Conservation (phyloP, 1,140 invertebrate genomes). For the Proctacanthus coquilletti region DNA sequence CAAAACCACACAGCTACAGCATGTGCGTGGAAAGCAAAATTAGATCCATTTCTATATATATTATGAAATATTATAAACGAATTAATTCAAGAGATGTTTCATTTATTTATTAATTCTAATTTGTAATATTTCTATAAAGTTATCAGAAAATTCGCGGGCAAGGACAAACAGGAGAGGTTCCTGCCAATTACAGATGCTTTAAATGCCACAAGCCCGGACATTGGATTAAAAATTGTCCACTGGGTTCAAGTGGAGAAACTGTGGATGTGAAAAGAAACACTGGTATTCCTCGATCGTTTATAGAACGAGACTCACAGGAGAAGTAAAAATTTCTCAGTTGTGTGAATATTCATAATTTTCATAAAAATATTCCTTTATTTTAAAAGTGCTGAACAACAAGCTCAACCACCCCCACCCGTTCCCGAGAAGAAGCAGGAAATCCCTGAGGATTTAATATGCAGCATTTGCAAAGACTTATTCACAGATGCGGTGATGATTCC, state of each 20-base stretch:
- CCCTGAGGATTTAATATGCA: slow-evolving; percentile 81
- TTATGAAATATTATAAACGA: no score
- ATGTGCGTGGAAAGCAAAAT: no score
- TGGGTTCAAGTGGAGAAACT: slow-evolving; percentile 33
- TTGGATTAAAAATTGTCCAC: slow-evolving; percentile 90
- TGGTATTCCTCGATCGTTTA: slow-evolving; percentile 94
- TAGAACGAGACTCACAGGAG: slow-evolving; percentile 45
- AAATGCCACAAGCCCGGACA: slow-evolving; percentile 86
- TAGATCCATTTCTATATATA: no score
- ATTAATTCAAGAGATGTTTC: no score
- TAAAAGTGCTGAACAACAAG: slow-evolving; percentile 11
- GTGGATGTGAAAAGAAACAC: slow-evolving; percentile 82
- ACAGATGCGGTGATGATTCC: slow-evolving; percentile 92
- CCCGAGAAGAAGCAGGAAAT: slow-evolving; percentile 56
- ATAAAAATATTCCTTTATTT: slow-evolving; percentile 5
- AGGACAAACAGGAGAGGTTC: slow-evolving; percentile 76
- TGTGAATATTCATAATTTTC: slow-evolving; percentile 13
- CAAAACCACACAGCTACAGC: no score
- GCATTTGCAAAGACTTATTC: slow-evolving; percentile 82
- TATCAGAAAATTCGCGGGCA: slow-evolving; percentile 75
- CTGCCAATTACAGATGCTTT: slow-evolving; percentile 78
- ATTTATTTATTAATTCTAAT: no score
- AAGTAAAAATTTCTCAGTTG: slow-evolving; percentile 9
- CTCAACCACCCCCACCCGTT: slow-evolving; percentile 34
- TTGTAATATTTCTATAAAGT: no score